Conservation (phyloP, 2,888 invertebrate genomes). For the Cerceris ruficornis region DNA sequence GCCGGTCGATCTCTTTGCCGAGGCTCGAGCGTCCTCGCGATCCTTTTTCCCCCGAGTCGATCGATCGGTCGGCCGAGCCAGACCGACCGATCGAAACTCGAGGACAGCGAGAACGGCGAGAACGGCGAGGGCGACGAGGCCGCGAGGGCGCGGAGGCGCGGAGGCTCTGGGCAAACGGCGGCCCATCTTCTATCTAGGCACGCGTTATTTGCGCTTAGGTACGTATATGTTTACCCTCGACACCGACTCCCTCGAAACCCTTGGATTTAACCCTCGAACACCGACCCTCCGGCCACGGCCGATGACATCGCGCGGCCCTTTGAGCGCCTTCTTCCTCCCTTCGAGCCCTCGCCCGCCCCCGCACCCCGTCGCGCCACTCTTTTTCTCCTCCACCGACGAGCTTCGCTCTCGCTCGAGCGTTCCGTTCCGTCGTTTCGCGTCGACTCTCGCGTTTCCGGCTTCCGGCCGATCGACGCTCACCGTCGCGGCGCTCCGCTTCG, state of each 20-base stretch:
- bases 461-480: no score
- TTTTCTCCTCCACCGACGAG: background rate
- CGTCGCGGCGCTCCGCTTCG: background rate
- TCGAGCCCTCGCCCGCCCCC: slow-evolving; percentile 1
- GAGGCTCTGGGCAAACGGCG: background rate
- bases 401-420: no score
- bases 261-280: slow-evolving; percentile 70
- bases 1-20: no score
- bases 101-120: no score
- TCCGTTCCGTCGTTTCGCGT: no score
- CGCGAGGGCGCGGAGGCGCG: background rate
- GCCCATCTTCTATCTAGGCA: slow-evolving; percentile 8
- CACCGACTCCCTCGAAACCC: slow-evolving; percentile 64
- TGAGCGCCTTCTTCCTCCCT: slow-evolving; percentile 31
- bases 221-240: slow-evolving; percentile 67
- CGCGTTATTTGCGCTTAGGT: slow-evolving; percentile 55
- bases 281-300: slow-evolving; percentile 63
- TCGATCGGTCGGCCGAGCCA: no score
- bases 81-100: no score
- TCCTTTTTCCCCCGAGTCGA: no score
- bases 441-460: no score
- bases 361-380: background rate
- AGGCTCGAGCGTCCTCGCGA: no score
- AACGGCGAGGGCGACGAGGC: background rate
- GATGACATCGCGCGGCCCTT: slow-evolving; percentile 63